A percentile compares a stretch with the other conserved stretches of the same genome.
Evolutionary conservation across 2,888 invertebrate species (phyloP).

Genomic region (Abrostola triplasia): DNA sequence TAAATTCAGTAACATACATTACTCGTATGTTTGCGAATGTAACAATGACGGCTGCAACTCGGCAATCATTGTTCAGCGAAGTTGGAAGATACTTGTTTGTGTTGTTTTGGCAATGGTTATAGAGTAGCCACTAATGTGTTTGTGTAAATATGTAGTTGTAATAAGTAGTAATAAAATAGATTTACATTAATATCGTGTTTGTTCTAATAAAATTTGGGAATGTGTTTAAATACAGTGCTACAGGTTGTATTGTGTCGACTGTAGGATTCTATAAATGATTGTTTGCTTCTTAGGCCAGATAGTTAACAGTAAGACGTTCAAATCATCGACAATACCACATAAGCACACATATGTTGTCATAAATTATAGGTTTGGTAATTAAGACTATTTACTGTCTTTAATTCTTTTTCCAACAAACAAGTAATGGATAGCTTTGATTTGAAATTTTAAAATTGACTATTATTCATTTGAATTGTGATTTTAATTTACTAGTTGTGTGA

Average conservation of each 20-base stretch:
- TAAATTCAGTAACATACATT: slow-evolving; percentile 74
- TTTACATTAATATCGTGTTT: background rate
- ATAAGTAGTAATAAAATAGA: slow-evolving; percentile 26
- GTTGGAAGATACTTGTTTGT: slow-evolving; percentile 28
- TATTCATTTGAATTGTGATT: no score
- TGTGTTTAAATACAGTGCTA: background rate
- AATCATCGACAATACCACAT: no score
- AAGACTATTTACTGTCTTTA: no score
- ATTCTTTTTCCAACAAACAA: background rate
- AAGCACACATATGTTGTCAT: background rate
- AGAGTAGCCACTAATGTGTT: slow-evolving; percentile 16
- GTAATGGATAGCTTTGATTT: no score
- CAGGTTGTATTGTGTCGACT: background rate
- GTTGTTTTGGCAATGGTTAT: slow-evolving; percentile 22
- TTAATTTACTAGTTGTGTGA: no score
- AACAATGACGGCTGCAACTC: slow-evolving; percentile 75
- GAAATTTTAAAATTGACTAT: no score
- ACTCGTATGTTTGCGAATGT: slow-evolving; percentile 78
- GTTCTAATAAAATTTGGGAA: background rate
- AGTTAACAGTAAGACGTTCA: no score
- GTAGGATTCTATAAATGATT: no score
- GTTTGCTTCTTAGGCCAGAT: no score
- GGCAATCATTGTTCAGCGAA: slow-evolving; percentile 36
- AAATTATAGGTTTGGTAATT: no score
- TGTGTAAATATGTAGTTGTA: slow-evolving; percentile 44